These are phyloP conservation scores for Fragum fragum DNA, from an alignment of 2,888 invertebrate species.

Conservation along the genomic window DNA sequence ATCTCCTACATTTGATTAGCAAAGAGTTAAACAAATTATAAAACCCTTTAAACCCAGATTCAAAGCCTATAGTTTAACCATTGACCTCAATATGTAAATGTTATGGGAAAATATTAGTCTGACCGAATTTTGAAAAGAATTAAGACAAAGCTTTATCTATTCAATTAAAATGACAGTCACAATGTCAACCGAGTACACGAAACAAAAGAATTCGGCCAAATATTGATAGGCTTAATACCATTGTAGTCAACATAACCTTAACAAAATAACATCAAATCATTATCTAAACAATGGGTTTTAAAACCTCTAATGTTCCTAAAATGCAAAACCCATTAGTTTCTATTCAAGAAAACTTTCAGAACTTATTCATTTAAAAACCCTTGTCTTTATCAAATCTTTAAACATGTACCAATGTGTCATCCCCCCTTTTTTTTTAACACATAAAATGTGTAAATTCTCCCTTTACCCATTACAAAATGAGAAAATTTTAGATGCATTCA, in stretches of 20 bases:
- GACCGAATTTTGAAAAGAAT: slow-evolving; percentile 17
- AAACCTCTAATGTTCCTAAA: not conserved
- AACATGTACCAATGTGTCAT: no score
- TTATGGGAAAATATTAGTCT: slow-evolving; percentile 19
- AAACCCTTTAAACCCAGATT: no score
- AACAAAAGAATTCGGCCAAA: slow-evolving; percentile 21
- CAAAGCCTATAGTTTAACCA: no score
- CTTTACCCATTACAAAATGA: no score
- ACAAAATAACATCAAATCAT: not conserved
- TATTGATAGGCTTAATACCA: not conserved
- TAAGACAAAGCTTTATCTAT: slow-evolving; percentile 15
- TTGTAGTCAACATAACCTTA: not conserved
- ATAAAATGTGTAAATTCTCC: no score
- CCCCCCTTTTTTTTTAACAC: no score
- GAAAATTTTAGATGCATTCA: no score
- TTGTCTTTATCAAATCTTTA: no score
- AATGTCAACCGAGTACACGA: slow-evolving; percentile 9
- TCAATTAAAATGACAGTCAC: slow-evolving; percentile 8
- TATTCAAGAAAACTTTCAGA: not conserved
- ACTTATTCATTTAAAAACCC: not conserved
- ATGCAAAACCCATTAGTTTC: not conserved
- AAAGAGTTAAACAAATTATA: no score
- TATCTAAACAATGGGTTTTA: not conserved
- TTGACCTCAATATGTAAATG: not conserved
- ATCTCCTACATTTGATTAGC: no score